These are phyloP conservation scores for Lasiurus cinereus DNA, from an alignment of 2,113 vertebrate genomes.

Conservation along the genomic window DNA sequence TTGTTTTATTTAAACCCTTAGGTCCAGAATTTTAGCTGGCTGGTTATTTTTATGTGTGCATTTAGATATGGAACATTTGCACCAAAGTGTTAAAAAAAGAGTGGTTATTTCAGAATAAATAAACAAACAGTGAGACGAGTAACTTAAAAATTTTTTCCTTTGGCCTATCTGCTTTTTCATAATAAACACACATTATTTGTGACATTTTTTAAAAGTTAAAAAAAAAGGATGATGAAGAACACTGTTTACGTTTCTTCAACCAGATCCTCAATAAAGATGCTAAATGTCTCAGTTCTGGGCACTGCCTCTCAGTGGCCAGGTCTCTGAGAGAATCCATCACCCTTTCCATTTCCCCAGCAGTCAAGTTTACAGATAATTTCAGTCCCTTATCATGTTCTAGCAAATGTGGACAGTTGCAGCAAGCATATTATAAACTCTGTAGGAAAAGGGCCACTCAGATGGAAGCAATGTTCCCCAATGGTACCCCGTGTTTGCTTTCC, in stretches of 20 bases:
- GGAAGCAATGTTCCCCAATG: not conserved
- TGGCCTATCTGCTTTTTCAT: not conserved
- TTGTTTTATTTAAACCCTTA: not conserved
- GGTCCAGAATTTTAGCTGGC: constrained; percentile 19
- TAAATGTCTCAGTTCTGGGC: not conserved
- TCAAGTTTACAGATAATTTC: not conserved
- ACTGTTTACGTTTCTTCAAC: constrained; percentile 14
- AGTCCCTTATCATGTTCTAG: constrained; percentile 43
- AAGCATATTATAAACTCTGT: not conserved
- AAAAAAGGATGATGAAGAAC: constrained; percentile 17
- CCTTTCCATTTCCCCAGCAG: not conserved
- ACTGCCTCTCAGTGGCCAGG: not conserved
- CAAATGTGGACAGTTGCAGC: not conserved
- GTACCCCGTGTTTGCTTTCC: not conserved
- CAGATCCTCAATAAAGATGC: constrained; percentile 57
- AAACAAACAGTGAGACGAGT: not conserved
- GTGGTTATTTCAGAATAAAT: constrained; percentile 35
- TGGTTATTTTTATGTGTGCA: not conserved
- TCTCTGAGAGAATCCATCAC: not conserved
- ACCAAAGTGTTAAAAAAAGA: not conserved
- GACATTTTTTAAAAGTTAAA: not conserved
- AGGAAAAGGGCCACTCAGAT: not conserved
- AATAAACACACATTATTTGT: constrained; percentile 52
- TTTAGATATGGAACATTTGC: not conserved
- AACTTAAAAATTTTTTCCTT: constrained; percentile 38